Percentiles rank a stretch among this genome's conserved stretches.
Evolutionary conservation across 2,113 vertebrate genomes (phyloP).

Genomic region (Microcebus murinus): DNA sequence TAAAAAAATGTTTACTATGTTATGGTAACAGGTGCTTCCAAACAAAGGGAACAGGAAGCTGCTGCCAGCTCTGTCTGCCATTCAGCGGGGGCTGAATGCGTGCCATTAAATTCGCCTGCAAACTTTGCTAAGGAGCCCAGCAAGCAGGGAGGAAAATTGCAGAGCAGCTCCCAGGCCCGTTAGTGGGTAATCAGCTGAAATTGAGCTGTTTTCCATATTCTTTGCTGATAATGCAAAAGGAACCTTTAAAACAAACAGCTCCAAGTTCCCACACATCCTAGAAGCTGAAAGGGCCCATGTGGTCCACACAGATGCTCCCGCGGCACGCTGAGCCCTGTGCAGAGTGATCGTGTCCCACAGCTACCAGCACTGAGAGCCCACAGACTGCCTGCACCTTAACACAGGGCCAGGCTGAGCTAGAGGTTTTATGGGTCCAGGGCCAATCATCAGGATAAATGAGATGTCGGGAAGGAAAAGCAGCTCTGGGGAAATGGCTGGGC

Average conservation of each 20-base stretch:
- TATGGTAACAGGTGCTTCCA: constrained; percentile 87
- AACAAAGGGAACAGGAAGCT: constrained; percentile 88
- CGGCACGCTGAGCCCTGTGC: not conserved
- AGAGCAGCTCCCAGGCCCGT: constrained; percentile 79
- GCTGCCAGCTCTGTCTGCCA: constrained; percentile 80
- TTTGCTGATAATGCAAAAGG: constrained; percentile 88
- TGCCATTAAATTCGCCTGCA: constrained; percentile 85
- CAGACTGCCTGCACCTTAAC: not conserved
- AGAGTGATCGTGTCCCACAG: not conserved
- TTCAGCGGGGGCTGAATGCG: constrained; percentile 84
- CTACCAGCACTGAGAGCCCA: not conserved
- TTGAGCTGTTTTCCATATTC: constrained; percentile 87
- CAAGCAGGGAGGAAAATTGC: constrained; percentile 85
- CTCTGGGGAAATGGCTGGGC: not conserved
- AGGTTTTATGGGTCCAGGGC: not conserved
- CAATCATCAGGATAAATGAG: not conserved
- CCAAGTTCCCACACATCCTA: constrained; percentile 76
- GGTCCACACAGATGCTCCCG: constrained; percentile 42
- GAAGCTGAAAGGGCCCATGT: constrained; percentile 73
- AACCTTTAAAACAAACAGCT: constrained; percentile 83
- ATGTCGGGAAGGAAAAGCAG: not conserved
- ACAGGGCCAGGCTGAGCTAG: not conserved
- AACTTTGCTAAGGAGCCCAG: constrained; percentile 85
- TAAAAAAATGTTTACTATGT: constrained; percentile 87
- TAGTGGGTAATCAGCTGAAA: constrained; percentile 87